Evolutionary conservation across 2,888 invertebrate genomes (phyloP).

Genomic region (Tachina fera): DNA sequence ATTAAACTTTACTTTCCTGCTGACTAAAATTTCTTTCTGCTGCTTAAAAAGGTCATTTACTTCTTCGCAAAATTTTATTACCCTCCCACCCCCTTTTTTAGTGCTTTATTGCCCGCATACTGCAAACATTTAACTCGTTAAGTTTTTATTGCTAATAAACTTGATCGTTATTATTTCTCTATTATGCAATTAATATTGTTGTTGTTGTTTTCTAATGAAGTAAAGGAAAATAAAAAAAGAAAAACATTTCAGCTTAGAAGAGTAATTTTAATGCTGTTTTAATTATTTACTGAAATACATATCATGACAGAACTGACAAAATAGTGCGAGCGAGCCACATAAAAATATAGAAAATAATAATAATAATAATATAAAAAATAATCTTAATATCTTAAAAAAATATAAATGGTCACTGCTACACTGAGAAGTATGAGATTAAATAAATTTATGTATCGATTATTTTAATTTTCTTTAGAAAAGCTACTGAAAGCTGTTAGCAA

Average conservation of each 20-base stretch:
- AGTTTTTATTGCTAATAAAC: constrained; percentile 35
- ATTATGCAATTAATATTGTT: not conserved
- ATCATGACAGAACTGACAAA: too few relatives aligned
- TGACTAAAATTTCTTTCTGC: not conserved
- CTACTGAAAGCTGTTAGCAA: too few relatives aligned
- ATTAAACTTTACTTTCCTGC: not conserved
- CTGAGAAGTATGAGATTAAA: too few relatives aligned
- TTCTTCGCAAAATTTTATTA: not conserved
- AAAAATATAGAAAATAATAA: too few relatives aligned
- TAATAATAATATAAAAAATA: too few relatives aligned
- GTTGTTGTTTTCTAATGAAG: not conserved
- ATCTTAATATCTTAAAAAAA: too few relatives aligned
- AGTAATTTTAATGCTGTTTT: not conserved
- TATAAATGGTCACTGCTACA: too few relatives aligned
- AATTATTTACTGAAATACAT: not conserved
- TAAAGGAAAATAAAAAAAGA: not conserved
- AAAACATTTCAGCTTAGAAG: not conserved
- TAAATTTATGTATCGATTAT: too few relatives aligned
- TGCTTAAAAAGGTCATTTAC: not conserved
- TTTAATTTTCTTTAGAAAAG: too few relatives aligned
- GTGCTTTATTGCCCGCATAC: constrained; percentile 6
- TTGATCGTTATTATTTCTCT: not conserved
- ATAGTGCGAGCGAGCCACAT: too few relatives aligned
- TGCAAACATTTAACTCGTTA: constrained; percentile 18
- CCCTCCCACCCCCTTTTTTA: not conserved